phyloP scores from a whole-genome alignment of 2,113 vertebrate species.

The Nematolebias whitei region DNA sequence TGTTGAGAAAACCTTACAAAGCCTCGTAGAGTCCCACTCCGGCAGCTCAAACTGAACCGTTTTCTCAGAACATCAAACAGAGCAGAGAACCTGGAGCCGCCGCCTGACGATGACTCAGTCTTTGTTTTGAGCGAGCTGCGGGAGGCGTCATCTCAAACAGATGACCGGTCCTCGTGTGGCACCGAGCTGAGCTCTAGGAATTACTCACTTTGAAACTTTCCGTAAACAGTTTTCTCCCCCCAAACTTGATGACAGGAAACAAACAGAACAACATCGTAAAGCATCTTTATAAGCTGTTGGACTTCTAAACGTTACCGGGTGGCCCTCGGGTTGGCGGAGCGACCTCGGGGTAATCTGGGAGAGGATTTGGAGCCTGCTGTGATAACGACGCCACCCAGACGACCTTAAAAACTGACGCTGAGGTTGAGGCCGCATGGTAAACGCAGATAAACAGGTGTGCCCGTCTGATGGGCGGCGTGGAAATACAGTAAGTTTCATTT shows the following conservation, averaged over 20 bases:
- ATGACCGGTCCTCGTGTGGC: conserved; percentile 51
- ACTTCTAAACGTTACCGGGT: too few species aligned
- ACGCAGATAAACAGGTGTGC: conserved; percentile 33
- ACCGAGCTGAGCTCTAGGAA: conserved; percentile 28
- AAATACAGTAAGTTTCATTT: conserved; percentile 35
- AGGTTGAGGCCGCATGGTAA: conserved; percentile 27
- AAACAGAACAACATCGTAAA: conserved; percentile 20
- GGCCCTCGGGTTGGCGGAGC: background rate
- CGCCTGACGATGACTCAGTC: conserved; percentile 27
- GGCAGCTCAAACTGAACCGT: conserved; percentile 1
- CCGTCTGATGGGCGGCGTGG: conserved; percentile 19
- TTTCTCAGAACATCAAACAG: conserved; percentile 1
- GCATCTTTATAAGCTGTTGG: background rate
- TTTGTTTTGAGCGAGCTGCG: conserved; percentile 38
- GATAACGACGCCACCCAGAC: conserved; percentile 67
- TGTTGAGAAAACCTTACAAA: too few species aligned
- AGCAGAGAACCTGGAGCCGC: conserved; percentile 10
- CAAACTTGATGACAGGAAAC: conserved; percentile 20
- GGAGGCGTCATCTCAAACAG: conserved; percentile 34
- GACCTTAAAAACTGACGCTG: conserved; percentile 60
- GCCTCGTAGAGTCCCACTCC: too few species aligned
- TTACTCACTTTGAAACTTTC: conserved; percentile 1
- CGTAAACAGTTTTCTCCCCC: too few species aligned
- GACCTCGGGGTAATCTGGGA: conserved; percentile 54
- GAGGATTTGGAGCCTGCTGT: conserved; percentile 55